Evolutionary conservation across 2,888 invertebrate species (phyloP).

Genomic region (Euphydryas editha): DNA sequence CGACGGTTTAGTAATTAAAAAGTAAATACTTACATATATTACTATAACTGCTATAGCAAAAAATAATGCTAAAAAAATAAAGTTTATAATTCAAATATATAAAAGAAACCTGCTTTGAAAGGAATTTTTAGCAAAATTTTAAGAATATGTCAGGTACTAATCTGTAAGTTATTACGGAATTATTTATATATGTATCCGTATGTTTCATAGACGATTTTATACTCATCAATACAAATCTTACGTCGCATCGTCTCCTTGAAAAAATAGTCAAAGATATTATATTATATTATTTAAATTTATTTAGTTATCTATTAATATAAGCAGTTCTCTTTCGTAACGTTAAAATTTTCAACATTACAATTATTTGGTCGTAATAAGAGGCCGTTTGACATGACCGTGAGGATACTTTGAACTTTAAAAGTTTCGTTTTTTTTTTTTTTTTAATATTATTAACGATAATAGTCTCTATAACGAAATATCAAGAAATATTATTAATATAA

Average conservation of each 20-base stretch:
- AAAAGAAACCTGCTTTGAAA: too few species aligned
- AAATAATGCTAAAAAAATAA: too few species aligned
- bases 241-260: constrained; percentile 15
- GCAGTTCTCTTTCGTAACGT: constrained; percentile 12
- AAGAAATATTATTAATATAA: not conserved
- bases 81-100: too few species aligned
- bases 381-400: constrained; percentile 14
- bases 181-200: too few species aligned
- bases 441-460: not conserved
- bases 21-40: too few species aligned
- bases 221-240: too few species aligned
- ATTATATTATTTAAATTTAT: not conserved
- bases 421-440: constrained; percentile 1
- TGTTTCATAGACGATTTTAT: too few species aligned
- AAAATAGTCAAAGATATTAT: not conserved
- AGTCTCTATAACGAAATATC: not conserved
- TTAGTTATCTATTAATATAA: not conserved
- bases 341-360: constrained; percentile 18
- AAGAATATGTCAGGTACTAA: too few species aligned
- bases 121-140: too few species aligned
- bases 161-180: too few species aligned
- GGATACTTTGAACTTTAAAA: not conserved
- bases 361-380: constrained; percentile 18
- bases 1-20: too few species aligned
- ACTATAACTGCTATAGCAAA: too few species aligned